phyloP scores from a whole-genome alignment of 2,797 vertebrate species.

The Leuciscus waleckii region DNA sequence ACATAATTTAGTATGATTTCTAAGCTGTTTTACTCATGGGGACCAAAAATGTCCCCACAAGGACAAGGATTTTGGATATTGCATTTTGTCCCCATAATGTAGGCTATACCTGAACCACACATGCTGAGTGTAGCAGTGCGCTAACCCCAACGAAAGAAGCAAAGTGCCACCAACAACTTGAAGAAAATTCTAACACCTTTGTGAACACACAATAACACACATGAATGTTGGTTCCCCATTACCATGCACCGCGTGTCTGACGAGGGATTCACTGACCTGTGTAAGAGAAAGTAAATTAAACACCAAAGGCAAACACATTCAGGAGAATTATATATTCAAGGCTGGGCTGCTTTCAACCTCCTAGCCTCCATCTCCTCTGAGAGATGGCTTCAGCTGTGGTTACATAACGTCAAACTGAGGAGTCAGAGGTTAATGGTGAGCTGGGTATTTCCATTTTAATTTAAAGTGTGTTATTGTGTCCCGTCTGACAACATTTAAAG shows the following conservation, averaged over 20 bases:
- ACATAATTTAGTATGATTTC: no score
- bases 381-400: constrained; percentile 35
- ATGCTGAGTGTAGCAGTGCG: background rate
- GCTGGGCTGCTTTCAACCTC: constrained; percentile 35
- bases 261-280: constrained; percentile 48
- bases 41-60: no score
- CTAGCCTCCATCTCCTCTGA: constrained; percentile 25
- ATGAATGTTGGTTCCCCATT: constrained; percentile 27
- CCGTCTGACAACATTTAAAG: constrained; percentile 59
- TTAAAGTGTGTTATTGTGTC: constrained; percentile 57
- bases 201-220: constrained; percentile 13
- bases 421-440: constrained; percentile 56
- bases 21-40: no score
- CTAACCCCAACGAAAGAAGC: background rate
- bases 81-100: no score
- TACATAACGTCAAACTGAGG: constrained; percentile 48
- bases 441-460: constrained; percentile 60
- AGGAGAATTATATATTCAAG: constrained; percentile 51
- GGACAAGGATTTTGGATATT: no score
- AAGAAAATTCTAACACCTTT: background rate
- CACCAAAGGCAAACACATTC: constrained; percentile 53
- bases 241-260: constrained; percentile 35
- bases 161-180: constrained; percentile 4
- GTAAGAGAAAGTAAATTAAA: constrained; percentile 54
- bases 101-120: no score